These are phyloP conservation scores for Sphaerophoria taeniata DNA, from an alignment of 2,888 invertebrate genomes.

Conservation along the genomic window DNA sequence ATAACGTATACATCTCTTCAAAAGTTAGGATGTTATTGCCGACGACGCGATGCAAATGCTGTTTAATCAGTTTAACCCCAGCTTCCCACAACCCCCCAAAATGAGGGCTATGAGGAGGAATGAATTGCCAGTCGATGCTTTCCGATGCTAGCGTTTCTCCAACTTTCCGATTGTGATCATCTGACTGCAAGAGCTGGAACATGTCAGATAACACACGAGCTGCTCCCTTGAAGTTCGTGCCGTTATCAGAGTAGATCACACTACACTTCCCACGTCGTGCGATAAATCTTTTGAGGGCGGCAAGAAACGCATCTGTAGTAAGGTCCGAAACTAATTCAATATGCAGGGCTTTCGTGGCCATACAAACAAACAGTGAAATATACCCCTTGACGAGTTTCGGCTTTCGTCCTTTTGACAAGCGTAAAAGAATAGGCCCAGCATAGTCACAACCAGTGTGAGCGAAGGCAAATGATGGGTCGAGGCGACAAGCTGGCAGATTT, in stretches of 20 bases:
- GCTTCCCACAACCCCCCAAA: background rate
- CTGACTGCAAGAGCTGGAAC: background rate
- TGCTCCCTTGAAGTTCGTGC: background rate
- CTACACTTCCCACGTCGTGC: conserved; percentile 1
- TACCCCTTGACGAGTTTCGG: background rate
- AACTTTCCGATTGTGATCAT: background rate
- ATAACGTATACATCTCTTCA: background rate
- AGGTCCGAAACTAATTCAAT: background rate
- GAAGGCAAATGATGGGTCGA: background rate
- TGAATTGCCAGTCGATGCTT: background rate
- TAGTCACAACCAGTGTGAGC: background rate
- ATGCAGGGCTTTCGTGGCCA: background rate
- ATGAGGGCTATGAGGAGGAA: background rate
- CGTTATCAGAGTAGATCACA: background rate
- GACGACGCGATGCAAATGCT: background rate
- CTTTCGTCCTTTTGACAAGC: background rate
- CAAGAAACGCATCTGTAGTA: background rate
- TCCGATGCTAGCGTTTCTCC: background rate
- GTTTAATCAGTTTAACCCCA: background rate
- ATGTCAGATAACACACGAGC: background rate
- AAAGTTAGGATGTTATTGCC: background rate
- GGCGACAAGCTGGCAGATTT: background rate
- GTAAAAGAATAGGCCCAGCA: conserved; percentile 1
- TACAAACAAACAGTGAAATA: background rate
- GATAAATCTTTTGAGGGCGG: background rate